Percentiles rank a stretch among this genome's conserved stretches.
phyloP scores from a whole-genome alignment of 2,888 invertebrate species.

The Unio delphinus region DNA sequence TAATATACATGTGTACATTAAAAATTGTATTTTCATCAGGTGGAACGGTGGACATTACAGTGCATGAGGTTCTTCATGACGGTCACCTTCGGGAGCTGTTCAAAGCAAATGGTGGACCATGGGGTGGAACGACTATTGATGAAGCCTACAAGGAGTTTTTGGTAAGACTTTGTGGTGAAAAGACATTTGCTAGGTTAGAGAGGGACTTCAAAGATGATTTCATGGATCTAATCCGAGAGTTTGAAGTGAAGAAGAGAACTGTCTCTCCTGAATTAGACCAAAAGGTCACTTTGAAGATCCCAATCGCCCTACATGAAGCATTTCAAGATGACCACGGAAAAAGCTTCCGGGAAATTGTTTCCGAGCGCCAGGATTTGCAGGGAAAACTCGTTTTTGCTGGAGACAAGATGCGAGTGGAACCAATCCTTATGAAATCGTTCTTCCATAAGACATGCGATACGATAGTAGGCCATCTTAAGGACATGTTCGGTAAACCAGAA shows the following conservation, averaged over 20 bases:
- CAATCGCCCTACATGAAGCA: neutral
- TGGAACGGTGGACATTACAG: too few species aligned
- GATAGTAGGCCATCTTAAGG: slow-evolving; percentile 9
- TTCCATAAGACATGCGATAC: slow-evolving; percentile 6
- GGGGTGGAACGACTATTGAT: too few species aligned
- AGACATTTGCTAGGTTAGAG: neutral
- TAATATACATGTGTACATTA: too few species aligned
- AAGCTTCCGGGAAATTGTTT: neutral
- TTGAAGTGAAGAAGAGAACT: slow-evolving; percentile 3
- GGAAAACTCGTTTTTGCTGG: slow-evolving; percentile 1
- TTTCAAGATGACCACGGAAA: neutral
- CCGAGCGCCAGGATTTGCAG: neutral
- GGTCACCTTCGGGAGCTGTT: too few species aligned
- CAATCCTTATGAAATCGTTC: slow-evolving; percentile 8
- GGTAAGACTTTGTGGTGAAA: too few species aligned
- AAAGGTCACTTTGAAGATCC: slow-evolving; percentile 1
- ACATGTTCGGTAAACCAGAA: slow-evolving; percentile 5
- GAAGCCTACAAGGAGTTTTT: too few species aligned
- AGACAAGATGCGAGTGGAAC: slow-evolving; percentile 3
- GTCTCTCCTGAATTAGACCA: neutral
- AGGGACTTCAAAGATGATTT: slow-evolving; percentile 1
- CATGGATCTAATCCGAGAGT: slow-evolving; percentile 3
- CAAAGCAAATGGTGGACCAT: too few species aligned
- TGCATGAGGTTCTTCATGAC: too few species aligned
- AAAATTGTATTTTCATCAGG: too few species aligned